Base-by-base conservation (phyloP, 2,797 vertebrate species). In the Denticeps clupeoides region DNA sequence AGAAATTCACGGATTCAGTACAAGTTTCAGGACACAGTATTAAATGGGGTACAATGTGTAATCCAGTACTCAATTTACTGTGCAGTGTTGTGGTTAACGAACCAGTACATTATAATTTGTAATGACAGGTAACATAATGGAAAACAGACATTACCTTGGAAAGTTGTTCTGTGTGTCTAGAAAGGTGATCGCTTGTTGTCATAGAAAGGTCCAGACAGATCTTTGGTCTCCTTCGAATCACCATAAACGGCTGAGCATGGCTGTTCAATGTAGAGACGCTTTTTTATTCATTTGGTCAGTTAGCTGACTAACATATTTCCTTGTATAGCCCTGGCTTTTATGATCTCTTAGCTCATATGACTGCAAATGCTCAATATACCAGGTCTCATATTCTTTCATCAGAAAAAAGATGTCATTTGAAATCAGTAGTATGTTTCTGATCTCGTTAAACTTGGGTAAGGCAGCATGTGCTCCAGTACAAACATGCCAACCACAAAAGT, bases 301-400 rank as follows among this genome's bases (percentile, higher is more conserved):
- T n/a, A 52, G 25, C 7, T 55, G 45, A 37, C 1, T 3, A 4
- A 47, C 2, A 53, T 41, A 27, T 46, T 47, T 55, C 38, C 56
- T 42, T 3, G 21, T 24, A 55, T 55, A 46, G 26, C 49, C 6
- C 29, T 41, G 53, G 24, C 21, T 47, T 46, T 15, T 2, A 41
- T 57, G 7, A n/a, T 12, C 19, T 9, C 26, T 35, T 11, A 59
- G 47, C 18, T 65, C 46, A 51, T 50, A 56, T 10, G 58, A 61
- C 3, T 16, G 23, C 47, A 65, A 55, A 54, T 62, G 53, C 51
- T 65, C 53, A 59, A 49, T 1, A 49, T 62, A 65, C 51, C 37
- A 33, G 4, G 41, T 13, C 2, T 63, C 52, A 51, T 37, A 67
- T 49, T 56, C 44, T 55, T 60, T 57, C 5, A 58, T 16, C n/a